Evolutionary conservation across 1,140 invertebrate genomes (phyloP).

Genomic region (Trachelipus rathkii): DNA sequence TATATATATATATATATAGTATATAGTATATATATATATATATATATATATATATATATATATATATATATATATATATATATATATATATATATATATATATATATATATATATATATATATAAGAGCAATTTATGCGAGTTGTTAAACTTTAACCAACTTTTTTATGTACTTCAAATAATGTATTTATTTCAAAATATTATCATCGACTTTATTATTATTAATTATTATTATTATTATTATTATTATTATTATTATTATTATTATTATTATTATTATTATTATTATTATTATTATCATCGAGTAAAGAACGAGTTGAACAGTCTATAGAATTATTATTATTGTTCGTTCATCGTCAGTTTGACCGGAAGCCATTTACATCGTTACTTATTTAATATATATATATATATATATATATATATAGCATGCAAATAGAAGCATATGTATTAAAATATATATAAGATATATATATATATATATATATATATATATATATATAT

Average conservation of each 20-base stretch:
- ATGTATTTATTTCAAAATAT: background rate
- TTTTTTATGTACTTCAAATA: too few relatives aligned
- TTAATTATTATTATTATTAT: constrained; percentile 17
- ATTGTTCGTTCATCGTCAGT: too few relatives aligned
- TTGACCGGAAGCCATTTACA: too few relatives aligned
- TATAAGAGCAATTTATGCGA: background rate
- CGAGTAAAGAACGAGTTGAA: too few relatives aligned
- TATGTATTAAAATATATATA: too few relatives aligned
- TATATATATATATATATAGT: constrained; percentile 7
- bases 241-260: constrained; percentile 16
- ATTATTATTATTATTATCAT: constrained; percentile 12
- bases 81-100: constrained; percentile 7
- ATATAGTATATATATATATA: constrained; percentile 2
- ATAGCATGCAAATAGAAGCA: too few relatives aligned
- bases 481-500: background rate
- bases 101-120: constrained; percentile 7
- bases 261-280: constrained; percentile 21
- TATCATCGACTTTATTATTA: background rate
- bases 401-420: background rate
- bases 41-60: constrained; percentile 15
- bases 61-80: constrained; percentile 4
- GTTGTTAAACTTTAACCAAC: too few relatives aligned
- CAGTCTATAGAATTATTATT: too few relatives aligned
- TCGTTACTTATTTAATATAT: too few relatives aligned
- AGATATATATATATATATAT: background rate